phyloP scores from a whole-genome alignment of 2,113 vertebrate genomes.

The Synodontis membranacea region DNA sequence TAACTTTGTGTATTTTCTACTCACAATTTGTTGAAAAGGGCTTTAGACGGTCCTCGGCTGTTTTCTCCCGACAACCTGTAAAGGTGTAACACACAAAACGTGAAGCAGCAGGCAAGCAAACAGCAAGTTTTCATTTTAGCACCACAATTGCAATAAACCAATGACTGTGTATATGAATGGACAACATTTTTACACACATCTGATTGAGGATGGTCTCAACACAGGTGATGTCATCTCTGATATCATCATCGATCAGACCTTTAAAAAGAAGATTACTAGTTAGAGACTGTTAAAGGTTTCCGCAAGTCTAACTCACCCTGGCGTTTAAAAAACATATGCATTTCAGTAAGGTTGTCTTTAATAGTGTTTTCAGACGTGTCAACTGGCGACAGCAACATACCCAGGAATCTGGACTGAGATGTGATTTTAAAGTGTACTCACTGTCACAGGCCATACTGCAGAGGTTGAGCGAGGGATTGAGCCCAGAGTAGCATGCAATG shows the following conservation, averaged over 20 bases:
- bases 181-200: slow-evolving; percentile 39
- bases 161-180: background rate
- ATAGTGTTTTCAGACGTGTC: background rate
- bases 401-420: background rate
- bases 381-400: background rate
- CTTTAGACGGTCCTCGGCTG: background rate
- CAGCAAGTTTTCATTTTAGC: background rate
- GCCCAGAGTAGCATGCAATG: slow-evolving; percentile 50
- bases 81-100: background rate
- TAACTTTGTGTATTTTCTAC: background rate
- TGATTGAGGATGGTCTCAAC: slow-evolving; percentile 38
- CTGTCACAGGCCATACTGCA: slow-evolving; percentile 57
- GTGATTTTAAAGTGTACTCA: slow-evolving; percentile 50
- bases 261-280: background rate
- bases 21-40: background rate
- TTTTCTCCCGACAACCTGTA: background rate
- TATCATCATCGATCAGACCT: slow-evolving; percentile 61
- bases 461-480: slow-evolving; percentile 40
- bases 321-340: background rate
- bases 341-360: background rate
- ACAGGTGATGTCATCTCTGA: slow-evolving; percentile 60
- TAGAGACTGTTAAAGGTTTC: background rate
- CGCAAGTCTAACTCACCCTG: too few species aligned
- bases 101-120: background rate
- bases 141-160: background rate